Evolutionary conservation across 2,888 invertebrate genomes (phyloP), one percentile per base, ranked within the genome.

Genomic region (Microdon myrmicae): DNA sequence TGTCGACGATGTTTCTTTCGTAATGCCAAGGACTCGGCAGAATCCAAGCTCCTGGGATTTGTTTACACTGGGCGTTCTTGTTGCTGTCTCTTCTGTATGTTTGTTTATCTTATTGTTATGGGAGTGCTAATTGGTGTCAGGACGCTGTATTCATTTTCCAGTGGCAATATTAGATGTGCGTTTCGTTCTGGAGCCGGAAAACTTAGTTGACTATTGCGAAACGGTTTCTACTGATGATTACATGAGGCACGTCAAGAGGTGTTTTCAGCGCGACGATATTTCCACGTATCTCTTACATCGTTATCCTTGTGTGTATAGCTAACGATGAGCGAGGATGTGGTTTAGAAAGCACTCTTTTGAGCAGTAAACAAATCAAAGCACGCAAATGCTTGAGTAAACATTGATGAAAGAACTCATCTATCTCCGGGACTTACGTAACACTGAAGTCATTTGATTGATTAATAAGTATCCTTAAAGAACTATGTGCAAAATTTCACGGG

Each of bases 1-100:
- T 64, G 58, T 58, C 47, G 58, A 51, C 51, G 58, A 64, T 47
- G 51, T 37, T 51, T 22, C 37, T 34, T 35, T 44, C 41, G 39
- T 47, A 35, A 37, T 44, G 37, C 43, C 64, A 58, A 58, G 51
- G 64, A 58, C 64, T 49, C 6, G 2, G 22, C 4, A 25, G n/a
- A n/a, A n/a, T n/a, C n/a, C n/a, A n/a, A n/a, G n/a, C 39, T 44
- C 5, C 25, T 47, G 31, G 10, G 13, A 51, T 64, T 64, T 64
- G 51, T 51, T 58, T 51, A 47, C 56, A 47, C 10, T 38, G 16
- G 39, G 34, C 9, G 44, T 34, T 34, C 16, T 29, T 4, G 14
- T 29, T 13, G 29, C 8, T 29, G 16, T 13, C 38, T 53, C n/a
- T n/a, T n/a, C n/a, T 14, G 4, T 22, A 31, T 31, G 14, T 31